Evolutionary conservation across 2,797 vertebrate species (phyloP), one percentile per base, ranked within the genome.

Genomic region (Sebastes nivosus): DNA sequence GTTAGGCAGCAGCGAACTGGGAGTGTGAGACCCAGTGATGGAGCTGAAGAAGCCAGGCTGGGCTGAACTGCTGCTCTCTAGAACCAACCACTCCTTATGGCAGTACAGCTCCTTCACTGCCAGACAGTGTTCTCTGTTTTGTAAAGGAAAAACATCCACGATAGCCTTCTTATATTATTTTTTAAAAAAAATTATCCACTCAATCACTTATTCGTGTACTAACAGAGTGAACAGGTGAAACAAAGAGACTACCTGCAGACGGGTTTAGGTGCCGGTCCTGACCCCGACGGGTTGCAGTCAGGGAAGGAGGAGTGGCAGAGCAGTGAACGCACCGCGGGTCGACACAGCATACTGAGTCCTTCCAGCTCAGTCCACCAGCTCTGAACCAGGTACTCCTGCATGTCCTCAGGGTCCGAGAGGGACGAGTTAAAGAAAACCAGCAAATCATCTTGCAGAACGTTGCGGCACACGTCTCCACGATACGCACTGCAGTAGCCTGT

Each of bases 91-190:
- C 90, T 99, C 98, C 87, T 96, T 97, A 87, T 97, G 97, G 92
- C 98, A 99, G 95, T 98, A 99, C 69, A 99, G 94, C 91, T 99
- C 97, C 94, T 97, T 99, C 79, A 99, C 98, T 55, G 97, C 96
- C 93, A 97, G 91, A 89, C 98, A 99, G 92, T 99, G 97, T 81
- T 99, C 98, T 92, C 98, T 99, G 90, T 57, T 77, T 72, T 1
- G 63, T 11, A 34, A 76, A 93, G 78, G 3, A 22, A 22, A 32
- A 29, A 11, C 3, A 18, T 50, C 16, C 46, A 50, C 46, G 0
- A 20, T 50, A 8, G 46, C 46, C 0, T 50, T 20, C 46, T 50
- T 50, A 50, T 16, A 29, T 29, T 0, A 29, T 29, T 29, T 29
- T 2, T 6, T 12, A 38, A 38, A 36, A 36, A 38, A 46, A 46